Evolutionary conservation across 1,140 invertebrate genomes (phyloP).

Genomic region (Macrostomum lignano): DNA sequence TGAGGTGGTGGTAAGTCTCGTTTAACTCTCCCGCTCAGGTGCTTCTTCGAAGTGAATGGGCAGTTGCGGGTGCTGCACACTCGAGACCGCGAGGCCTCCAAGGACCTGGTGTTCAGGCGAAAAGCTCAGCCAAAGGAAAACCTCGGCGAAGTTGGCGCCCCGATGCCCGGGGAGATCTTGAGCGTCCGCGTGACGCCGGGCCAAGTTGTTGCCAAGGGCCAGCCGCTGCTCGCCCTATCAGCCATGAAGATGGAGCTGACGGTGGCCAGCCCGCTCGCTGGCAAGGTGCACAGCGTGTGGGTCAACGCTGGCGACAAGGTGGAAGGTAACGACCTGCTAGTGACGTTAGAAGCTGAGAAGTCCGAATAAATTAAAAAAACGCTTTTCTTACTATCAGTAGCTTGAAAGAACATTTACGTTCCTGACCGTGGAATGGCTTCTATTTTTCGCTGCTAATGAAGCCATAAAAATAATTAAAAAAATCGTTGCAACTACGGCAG

Average conservation of each 20-base stretch:
- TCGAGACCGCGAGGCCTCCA: slow-evolving; percentile 39
- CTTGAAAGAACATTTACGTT: too few species aligned
- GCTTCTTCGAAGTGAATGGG: slow-evolving; percentile 98
- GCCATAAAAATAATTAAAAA: too few species aligned
- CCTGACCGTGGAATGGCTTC: too few species aligned
- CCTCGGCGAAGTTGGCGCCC: slow-evolving; percentile 41
- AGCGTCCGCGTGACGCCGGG: slow-evolving; percentile 42
- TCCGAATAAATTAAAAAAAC: too few species aligned
- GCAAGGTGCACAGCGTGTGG: slow-evolving; percentile 46
- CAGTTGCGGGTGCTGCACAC: slow-evolving; percentile 74
- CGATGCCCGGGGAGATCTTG: slow-evolving; percentile 73
- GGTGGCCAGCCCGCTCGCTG: slow-evolving; percentile 63
- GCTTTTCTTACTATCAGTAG: too few species aligned
- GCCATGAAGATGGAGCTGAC: slow-evolving; percentile 99
- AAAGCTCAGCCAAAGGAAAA: background rate
- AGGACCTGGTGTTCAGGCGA: slow-evolving; percentile 1
- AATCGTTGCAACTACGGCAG: too few species aligned
- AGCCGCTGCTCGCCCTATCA: slow-evolving; percentile 62
- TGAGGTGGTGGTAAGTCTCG: too few species aligned
- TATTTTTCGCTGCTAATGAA: too few species aligned
- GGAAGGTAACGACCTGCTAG: slow-evolving; percentile 76
- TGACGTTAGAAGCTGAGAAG: slow-evolving; percentile 52
- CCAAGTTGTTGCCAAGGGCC: slow-evolving; percentile 56
- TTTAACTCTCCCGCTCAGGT: too few species aligned
- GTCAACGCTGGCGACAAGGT: slow-evolving; percentile 59